Evolutionary conservation across 2,797 vertebrate genomes (phyloP), one percentile per base, ranked within the genome.

Genomic region (Meriones psammophilus): DNA sequence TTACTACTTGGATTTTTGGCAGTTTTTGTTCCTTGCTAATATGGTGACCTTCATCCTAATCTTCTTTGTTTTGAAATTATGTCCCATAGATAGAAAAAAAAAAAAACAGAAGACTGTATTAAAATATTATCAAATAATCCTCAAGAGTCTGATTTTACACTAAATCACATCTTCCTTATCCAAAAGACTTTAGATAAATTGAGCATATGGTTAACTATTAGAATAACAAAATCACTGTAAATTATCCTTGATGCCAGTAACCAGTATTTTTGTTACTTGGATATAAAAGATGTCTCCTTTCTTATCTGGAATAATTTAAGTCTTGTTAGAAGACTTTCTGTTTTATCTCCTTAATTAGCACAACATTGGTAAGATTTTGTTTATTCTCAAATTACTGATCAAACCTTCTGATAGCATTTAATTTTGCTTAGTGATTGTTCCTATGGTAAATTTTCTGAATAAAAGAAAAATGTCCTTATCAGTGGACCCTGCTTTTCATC

Each of bases 351-450:
- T 92, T 98, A 94, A 98, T 97, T 97, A 98, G 87, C 73, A 66
- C 77, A 95, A 96, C 90, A 93, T 66, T 97, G 81, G 26, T 84
- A 94, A 60, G 73, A 96, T 62, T 91, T 97, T 94, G 96, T 80
- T 97, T 76, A 95, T 96, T 96, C 78, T 85, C 78, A 97, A 98
- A 91, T 64, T 0, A 88, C 62, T 84, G 91, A 97, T 97, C 69
- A 92, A 97, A 97, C 97, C 88, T 94, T 96, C 69, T 62, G 93
- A 91, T 94, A 64, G 95, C 96, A 96, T 97, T 98, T 97, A 96
- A 97, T 94, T 96, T 97, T 97, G 88, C 95, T 97, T 98, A 90
- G 95, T 98, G 97, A 92, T 97, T 98, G 96, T 96, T 92, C 94
- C 89, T 96, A 94, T 97, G 85, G 97, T 58, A 83, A 91, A 80